A percentile compares a stretch with the other conserved stretches of the same genome.
These are phyloP conservation scores for Ctenicera cuprea DNA, from an alignment of 2,888 invertebrate genomes.

Conservation along the genomic window DNA sequence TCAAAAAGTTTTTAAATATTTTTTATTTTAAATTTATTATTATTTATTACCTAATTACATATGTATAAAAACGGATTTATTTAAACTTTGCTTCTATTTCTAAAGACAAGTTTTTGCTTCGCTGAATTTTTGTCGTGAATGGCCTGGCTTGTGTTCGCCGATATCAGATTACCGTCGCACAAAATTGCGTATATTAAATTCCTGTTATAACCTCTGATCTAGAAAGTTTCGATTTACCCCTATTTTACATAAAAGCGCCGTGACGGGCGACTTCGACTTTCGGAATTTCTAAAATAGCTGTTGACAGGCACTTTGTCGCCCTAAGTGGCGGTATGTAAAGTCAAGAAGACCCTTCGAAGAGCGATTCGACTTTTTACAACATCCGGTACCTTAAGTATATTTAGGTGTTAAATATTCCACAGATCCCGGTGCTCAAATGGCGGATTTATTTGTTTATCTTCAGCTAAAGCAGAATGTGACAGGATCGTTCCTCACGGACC, in stretches of 20 bases:
- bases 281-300: slow-evolving; percentile 53
- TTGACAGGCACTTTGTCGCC: slow-evolving; percentile 57
- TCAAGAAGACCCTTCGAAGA: slow-evolving; percentile 37
- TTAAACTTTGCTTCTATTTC: too few species aligned
- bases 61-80: too few species aligned
- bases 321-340: slow-evolving; percentile 51
- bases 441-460: slow-evolving; percentile 39
- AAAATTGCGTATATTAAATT: too few species aligned
- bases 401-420: slow-evolving; percentile 59
- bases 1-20: too few species aligned
- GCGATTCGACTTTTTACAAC: slow-evolving; percentile 57
- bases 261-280: slow-evolving; percentile 7
- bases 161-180: not conserved
- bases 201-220: not conserved
- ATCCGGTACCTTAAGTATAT: slow-evolving; percentile 62
- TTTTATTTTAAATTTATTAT: too few species aligned
- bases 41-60: too few species aligned
- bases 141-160: too few species aligned
- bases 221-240: not conserved
- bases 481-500: slow-evolving; percentile 20
- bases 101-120: too few species aligned
- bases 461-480: slow-evolving; percentile 16
- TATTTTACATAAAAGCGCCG: slow-evolving; percentile 25
- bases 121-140: too few species aligned
- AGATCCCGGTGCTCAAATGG: slow-evolving; percentile 36